Percentiles rank a stretch among this genome's conserved stretches.
Conservation (phyloP, 2,113 vertebrate genomes). For the Baryphthengus martii region DNA sequence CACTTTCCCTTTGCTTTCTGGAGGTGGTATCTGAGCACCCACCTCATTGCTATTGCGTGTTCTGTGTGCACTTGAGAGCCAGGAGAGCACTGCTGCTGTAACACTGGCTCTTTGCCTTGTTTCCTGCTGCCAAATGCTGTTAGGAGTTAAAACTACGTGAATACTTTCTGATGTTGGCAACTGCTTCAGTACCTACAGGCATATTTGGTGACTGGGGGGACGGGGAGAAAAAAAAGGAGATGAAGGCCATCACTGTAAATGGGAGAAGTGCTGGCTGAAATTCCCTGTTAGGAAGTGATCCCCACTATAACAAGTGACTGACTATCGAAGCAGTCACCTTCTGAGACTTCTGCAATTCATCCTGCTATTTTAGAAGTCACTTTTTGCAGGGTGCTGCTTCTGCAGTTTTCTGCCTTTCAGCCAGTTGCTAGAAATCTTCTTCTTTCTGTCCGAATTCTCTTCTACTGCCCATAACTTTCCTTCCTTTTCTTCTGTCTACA, state of each 20-base stretch:
- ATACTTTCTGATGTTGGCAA: background rate
- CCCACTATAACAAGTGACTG: background rate
- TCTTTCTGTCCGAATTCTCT: background rate
- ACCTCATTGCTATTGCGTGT: accelerated
- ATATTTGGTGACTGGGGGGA: background rate
- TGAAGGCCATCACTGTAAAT: slow-evolving; percentile 43
- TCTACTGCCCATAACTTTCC: slow-evolving; percentile 9
- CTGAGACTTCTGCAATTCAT: background rate
- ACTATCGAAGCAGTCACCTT: background rate
- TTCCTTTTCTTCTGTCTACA: background rate
- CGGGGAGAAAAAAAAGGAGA: background rate
- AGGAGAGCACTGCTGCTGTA: background rate
- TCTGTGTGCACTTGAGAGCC: slow-evolving; percentile 2
- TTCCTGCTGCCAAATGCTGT: background rate
- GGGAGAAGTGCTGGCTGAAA: background rate
- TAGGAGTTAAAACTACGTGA: background rate
- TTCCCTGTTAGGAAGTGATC: background rate
- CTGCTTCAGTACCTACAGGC: slow-evolving; percentile 7
- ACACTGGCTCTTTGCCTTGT: background rate
- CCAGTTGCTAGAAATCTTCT: background rate
- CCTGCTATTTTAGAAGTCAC: background rate
- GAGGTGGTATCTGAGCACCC: background rate
- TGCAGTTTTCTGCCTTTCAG: background rate
- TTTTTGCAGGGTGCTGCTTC: background rate
- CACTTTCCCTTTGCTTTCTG: background rate